Base-by-base conservation (phyloP, 2,113 vertebrate species). In the Phyllostomus hastatus region DNA sequence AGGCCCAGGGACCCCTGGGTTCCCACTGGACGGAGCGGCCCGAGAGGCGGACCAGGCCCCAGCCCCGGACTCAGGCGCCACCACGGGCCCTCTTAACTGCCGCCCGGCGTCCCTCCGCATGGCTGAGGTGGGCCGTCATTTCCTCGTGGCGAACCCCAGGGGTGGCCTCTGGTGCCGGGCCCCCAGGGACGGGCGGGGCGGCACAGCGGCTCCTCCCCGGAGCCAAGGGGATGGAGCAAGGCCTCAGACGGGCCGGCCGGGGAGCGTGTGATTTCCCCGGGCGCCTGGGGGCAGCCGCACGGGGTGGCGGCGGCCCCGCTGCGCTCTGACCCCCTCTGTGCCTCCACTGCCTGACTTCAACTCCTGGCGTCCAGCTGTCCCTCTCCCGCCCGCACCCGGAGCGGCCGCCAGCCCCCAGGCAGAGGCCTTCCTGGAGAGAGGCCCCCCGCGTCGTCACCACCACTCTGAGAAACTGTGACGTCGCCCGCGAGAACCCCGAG, bases 261-360 rank as follows among this genome's bases (percentile, higher is more conserved):
- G 57, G 91, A 96, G 95, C 88, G 96, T 97, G 95, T 97, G 95
- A 97, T 97, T 97, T 97, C 96, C 97, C 50, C 80, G 82, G 93
- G 73, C 91, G 64, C 50, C 93, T 95, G 96, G 97, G 66, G 92
- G 96, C 95, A 85, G 79, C 88, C 93, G 82, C 26, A 1, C 0
- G 15, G 73, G 48, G 24, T 2, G 88, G 84, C 3, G 1, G 80
- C 66, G 66, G 72, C 64, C 87, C 90, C 5, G 82, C 78, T 15
- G 15, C 1, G 48, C 50, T 75, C 48, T 38, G 72, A 88, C 84
- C 94, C 78, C 61, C 69, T 93, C 87, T 75, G 79, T 72, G 79
- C 61, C 84, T 75, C 82, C 54, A 83, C 10, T 24, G 72, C 24
- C 73, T 97, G 96, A 96, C 90, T 64, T 96, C 95, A 96, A 6